Evolutionary conservation across 2,888 invertebrate species (phyloP).

Genomic region (Calliphora vomitoria): DNA sequence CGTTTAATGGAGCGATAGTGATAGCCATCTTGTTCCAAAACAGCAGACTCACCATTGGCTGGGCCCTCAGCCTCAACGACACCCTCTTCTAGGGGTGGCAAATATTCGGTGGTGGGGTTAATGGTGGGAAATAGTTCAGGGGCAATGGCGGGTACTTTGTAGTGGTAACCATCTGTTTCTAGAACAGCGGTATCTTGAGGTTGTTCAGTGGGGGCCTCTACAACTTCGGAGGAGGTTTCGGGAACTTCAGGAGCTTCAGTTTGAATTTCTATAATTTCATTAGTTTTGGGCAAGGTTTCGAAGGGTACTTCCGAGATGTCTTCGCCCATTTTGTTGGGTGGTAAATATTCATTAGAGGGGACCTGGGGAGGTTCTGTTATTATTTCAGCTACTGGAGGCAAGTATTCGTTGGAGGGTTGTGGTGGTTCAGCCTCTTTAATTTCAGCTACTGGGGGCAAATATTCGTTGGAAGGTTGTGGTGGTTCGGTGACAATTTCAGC

Average conservation of each 20-base stretch:
- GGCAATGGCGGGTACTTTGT: constrained; percentile 77
- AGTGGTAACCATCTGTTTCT: constrained; percentile 80
- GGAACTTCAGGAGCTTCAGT: not conserved
- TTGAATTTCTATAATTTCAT: not conserved
- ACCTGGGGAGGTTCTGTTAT: not conserved
- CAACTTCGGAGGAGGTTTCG: not conserved
- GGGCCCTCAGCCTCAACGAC: constrained; percentile 75
- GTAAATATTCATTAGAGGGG: constrained; percentile 21
- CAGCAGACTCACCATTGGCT: constrained; percentile 64
- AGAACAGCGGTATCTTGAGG: constrained; percentile 76
- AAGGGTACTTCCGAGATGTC: constrained; percentile 73
- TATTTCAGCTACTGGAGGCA: not conserved
- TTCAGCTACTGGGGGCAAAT: constrained; percentile 76
- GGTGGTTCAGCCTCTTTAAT: constrained; percentile 59
- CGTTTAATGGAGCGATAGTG: constrained; percentile 80
- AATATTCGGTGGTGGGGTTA: constrained; percentile 29
- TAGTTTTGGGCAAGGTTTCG: not conserved
- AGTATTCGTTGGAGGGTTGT: constrained; percentile 1
- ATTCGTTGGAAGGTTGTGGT: constrained; percentile 71
- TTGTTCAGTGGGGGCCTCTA: constrained; percentile 48
- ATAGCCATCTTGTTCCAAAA: constrained; percentile 79
- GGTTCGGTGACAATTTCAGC: constrained; percentile 69
- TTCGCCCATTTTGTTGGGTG: constrained; percentile 21
- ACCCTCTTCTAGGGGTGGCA: constrained; percentile 75
- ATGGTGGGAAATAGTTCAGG: constrained; percentile 6